Percentiles rank a stretch among this genome's conserved stretches.
Evolutionary conservation across 1,140 invertebrate species (phyloP).

Genomic region (Acromyrmex echinatior): DNA sequence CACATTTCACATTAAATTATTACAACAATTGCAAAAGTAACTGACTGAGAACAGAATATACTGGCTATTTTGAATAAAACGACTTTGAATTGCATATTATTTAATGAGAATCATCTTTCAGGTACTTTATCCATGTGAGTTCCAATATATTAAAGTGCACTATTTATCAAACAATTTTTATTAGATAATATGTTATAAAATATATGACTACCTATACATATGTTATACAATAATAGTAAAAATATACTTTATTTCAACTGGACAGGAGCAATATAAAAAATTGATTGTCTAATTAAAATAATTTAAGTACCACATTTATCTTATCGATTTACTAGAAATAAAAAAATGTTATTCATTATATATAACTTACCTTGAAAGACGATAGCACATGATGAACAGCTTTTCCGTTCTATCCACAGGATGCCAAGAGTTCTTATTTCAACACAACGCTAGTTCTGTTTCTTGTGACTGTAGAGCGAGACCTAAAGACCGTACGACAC

Average conservation of each 20-base stretch:
- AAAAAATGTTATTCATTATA: neutral
- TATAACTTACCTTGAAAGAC: slow-evolving; percentile 79
- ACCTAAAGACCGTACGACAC: slow-evolving; percentile 43
- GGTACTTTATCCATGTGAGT: neutral
- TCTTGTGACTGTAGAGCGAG: neutral
- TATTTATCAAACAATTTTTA: slow-evolving; percentile 2
- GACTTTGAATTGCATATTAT: slow-evolving; percentile 21
- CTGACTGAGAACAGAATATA: neutral
- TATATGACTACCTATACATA: neutral
- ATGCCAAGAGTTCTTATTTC: slow-evolving; percentile 45
- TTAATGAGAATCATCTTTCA: neutral
- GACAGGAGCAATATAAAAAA: neutral
- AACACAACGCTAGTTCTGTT: slow-evolving; percentile 36
- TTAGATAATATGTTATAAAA: neutral
- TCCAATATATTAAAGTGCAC: neutral
- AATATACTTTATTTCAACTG: neutral
- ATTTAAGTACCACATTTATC: neutral
- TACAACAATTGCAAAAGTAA: slow-evolving; percentile 67
- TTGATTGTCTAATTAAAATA: neutral
- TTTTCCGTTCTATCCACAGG: slow-evolving; percentile 66
- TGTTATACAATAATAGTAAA: neutral
- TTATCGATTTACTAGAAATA: neutral
- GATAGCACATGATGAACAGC: slow-evolving; percentile 79
- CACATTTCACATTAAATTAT: slow-evolving; percentile 58
- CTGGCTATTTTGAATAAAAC: slow-evolving; percentile 29